phyloP scores from a whole-genome alignment of 2,113 vertebrate genomes.

The Turnix velox region DNA sequence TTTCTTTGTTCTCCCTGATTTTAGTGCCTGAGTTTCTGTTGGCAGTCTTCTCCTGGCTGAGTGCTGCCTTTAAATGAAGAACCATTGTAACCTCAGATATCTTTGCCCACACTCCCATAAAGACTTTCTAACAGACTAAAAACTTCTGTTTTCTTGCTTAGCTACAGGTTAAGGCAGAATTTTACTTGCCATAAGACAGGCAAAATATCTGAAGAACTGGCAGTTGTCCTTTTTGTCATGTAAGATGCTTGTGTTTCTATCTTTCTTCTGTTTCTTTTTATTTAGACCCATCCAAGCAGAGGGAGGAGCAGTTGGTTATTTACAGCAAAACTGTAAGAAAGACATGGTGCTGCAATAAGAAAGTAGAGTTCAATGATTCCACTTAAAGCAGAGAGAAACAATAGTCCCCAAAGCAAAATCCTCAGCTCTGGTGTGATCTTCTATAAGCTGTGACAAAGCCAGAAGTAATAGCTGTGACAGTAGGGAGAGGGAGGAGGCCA shows the following conservation, averaged over 20 bases:
- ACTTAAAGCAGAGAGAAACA: neutral
- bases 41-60: neutral
- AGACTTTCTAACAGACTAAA: neutral
- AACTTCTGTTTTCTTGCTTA: neutral
- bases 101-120: neutral
- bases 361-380: neutral
- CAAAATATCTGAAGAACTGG: neutral
- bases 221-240: neutral
- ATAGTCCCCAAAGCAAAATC: neutral
- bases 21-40: neutral
- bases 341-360: neutral
- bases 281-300: neutral
- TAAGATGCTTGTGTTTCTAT: neutral
- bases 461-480: conserved; percentile 28
- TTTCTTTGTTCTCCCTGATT: neutral
- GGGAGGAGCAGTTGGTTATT: neutral
- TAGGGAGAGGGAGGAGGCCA: conserved; percentile 2
- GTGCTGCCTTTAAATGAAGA: neutral
- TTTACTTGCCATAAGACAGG: neutral
- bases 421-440: neutral
- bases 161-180: neutral
- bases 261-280: neutral
- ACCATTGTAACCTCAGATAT: neutral
- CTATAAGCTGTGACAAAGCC: conserved; percentile 2
- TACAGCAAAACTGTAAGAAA: neutral